Conservation (phyloP, 1,140 invertebrate species). For the Zophobas morio region DNA sequence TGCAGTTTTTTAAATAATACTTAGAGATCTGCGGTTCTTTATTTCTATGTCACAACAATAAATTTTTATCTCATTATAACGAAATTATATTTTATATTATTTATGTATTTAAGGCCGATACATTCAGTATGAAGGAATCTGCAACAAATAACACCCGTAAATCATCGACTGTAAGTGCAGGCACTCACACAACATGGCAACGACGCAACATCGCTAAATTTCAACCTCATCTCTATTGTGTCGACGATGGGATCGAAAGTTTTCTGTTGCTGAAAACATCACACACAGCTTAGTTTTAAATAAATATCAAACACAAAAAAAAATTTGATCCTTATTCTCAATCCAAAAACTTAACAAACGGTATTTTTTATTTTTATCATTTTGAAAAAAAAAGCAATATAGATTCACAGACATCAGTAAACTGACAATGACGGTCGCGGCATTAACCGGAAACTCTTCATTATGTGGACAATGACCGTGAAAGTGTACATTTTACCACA, state of each 20-base stretch:
- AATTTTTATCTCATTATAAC: conserved; percentile 63
- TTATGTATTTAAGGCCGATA: conserved; percentile 68
- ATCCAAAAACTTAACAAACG: too few species aligned
- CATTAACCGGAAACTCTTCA: too few species aligned
- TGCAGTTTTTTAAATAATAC: conserved; percentile 62
- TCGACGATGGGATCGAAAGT: neutral
- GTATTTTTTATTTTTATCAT: too few species aligned
- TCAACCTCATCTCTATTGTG: neutral
- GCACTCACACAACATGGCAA: neutral
- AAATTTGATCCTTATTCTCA: too few species aligned
- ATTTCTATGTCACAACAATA: conserved; percentile 67
- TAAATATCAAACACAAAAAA: too few species aligned
- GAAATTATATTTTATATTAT: conserved; percentile 65
- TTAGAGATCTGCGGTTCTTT: conserved; percentile 63
- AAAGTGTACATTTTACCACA: too few species aligned
- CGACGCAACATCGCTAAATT: neutral
- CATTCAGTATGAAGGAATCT: conserved; percentile 68
- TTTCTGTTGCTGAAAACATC: neutral
- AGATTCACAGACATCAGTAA: too few species aligned
- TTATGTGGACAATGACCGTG: too few species aligned
- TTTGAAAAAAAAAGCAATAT: too few species aligned
- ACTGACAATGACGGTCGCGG: too few species aligned
- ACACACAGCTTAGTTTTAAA: neutral
- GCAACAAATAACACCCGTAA: conserved; percentile 58
- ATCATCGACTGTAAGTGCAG: neutral